Conservation (phyloP, 2,113 vertebrate species). For the Centropus unirufus region DNA sequence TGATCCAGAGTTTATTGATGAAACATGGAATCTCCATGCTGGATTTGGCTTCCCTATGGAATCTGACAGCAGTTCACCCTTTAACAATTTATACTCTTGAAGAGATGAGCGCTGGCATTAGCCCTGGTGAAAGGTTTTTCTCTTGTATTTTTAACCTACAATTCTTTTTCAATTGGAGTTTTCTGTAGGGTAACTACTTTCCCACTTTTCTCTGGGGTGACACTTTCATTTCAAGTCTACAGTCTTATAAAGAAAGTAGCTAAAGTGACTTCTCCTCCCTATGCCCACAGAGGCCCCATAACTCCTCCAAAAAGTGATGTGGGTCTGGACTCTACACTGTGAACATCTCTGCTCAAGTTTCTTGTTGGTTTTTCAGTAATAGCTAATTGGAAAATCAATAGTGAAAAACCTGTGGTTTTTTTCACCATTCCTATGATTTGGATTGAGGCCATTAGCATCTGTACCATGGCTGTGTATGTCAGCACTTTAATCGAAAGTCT, state of each 20-base stretch:
- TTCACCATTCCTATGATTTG: no score
- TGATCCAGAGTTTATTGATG: background rate
- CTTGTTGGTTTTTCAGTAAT: no score
- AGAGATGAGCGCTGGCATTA: background rate
- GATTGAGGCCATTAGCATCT: no score
- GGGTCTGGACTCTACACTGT: background rate
- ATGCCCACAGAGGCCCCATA: background rate
- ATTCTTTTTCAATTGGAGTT: background rate
- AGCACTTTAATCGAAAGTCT: no score
- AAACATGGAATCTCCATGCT: background rate
- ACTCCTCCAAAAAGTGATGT: background rate
- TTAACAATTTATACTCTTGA: background rate
- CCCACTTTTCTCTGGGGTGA: background rate
- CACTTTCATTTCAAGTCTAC: slow-evolving; percentile 13
- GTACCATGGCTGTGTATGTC: no score
- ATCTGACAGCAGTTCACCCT: slow-evolving; percentile 17
- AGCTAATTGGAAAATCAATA: no score
- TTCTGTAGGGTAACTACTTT: slow-evolving; percentile 16
- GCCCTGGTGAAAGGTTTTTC: background rate
- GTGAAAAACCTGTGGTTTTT: no score
- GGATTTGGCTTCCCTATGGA: background rate
- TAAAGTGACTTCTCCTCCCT: background rate
- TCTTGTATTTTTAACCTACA: slow-evolving; percentile 11
- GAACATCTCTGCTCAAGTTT: background rate
- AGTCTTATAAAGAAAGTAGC: background rate